A percentile compares a stretch with the other conserved stretches of the same genome.
phyloP scores from a whole-genome alignment of 2,113 vertebrate species.

The Eublepharis macularius region DNA sequence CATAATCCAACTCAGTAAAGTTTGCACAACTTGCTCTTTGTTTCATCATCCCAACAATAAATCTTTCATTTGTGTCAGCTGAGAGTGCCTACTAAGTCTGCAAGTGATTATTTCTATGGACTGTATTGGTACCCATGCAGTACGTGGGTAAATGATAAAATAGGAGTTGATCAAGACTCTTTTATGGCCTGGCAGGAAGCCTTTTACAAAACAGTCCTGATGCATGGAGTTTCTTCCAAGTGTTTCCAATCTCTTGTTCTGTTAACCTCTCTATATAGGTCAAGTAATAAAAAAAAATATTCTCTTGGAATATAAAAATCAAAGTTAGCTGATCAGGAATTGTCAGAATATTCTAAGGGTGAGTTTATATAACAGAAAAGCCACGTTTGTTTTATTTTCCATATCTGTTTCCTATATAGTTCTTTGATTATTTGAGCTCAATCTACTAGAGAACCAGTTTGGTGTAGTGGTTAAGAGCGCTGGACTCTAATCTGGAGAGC shows the following conservation, averaged over 20 bases:
- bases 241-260: conserved; percentile 56
- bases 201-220: conserved; percentile 65
- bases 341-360: background rate
- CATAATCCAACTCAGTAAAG: conserved; percentile 73
- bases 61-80: conserved; percentile 75
- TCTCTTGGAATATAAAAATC: conserved; percentile 34
- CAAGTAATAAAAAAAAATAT: conserved; percentile 36
- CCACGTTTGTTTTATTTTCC: background rate
- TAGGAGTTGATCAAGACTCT: conserved; percentile 60
- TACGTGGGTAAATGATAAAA: conserved; percentile 71
- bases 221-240: conserved; percentile 61
- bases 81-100: conserved; percentile 73
- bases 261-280: conserved; percentile 59
- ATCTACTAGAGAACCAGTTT: no score
- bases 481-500: no score
- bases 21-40: conserved; percentile 81
- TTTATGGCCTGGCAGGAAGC: conserved; percentile 59
- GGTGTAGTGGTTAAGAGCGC: no score
- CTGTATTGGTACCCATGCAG: conserved; percentile 62
- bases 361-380: background rate
- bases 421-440: background rate
- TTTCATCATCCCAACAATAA: conserved; percentile 78
- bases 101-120: conserved; percentile 76
- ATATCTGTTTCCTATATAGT: background rate
- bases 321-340: conserved; percentile 13